Evolutionary conservation across 2,888 invertebrate genomes (phyloP).

Genomic region (Catocala nupta): DNA sequence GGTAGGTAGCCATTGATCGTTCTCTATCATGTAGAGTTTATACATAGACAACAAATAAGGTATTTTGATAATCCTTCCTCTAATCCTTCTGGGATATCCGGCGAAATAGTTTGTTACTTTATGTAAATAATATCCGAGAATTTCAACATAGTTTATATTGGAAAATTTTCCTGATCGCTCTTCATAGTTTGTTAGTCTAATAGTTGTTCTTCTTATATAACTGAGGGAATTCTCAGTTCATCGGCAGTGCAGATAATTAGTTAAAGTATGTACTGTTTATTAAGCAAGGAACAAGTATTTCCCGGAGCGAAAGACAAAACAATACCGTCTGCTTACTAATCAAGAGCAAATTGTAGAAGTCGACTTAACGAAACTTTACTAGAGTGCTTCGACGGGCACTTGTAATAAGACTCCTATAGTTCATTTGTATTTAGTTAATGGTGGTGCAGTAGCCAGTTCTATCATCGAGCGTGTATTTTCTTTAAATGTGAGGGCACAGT

Average conservation of each 20-base stretch:
- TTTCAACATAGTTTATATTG: no score
- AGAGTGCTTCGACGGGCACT: slow-evolving; percentile 2
- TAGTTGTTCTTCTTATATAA: background rate
- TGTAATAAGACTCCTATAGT: slow-evolving; percentile 1
- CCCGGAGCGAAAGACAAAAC: slow-evolving; percentile 8
- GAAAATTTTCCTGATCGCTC: background rate
- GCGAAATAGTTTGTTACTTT: no score
- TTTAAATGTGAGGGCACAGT: no score
- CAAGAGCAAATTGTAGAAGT: slow-evolving; percentile 8
- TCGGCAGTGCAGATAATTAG: slow-evolving; percentile 6
- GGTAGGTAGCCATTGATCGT: no score
- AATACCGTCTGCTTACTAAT: slow-evolving; percentile 8
- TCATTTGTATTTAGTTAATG: no score
- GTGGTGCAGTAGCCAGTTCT: no score
- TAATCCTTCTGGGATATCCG: no score
- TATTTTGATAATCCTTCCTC: no score
- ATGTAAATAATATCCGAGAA: no score
- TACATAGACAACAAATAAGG: no score
- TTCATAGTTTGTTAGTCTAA: background rate
- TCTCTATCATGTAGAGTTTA: no score
- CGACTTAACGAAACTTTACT: slow-evolving; percentile 8
- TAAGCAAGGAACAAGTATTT: slow-evolving; percentile 11
- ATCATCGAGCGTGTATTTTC: no score
- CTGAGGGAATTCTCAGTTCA: background rate
- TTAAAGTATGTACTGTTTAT: slow-evolving; percentile 7